phyloP scores from a whole-genome alignment of 2,113 vertebrate genomes.

The Nematolebias whitei region DNA sequence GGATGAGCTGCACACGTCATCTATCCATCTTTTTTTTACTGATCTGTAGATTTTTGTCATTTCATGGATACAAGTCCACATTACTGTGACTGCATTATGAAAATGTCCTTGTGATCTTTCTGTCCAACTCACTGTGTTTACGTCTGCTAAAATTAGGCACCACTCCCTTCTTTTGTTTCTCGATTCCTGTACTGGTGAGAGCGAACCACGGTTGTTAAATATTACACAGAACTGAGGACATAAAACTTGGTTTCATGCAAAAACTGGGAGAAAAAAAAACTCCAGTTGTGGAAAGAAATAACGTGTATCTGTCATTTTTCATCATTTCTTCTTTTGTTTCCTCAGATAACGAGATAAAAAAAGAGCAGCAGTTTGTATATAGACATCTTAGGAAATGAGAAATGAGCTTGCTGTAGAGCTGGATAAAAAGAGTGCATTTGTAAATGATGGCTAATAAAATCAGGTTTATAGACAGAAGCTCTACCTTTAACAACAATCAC shows the following conservation, averaged over 20 bases:
- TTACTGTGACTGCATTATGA: not conserved
- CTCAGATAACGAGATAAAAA: constrained; percentile 35
- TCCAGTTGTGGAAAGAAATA: too few relatives aligned
- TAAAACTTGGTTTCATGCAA: too few relatives aligned
- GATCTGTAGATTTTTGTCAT: constrained; percentile 3
- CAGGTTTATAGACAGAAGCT: constrained; percentile 27
- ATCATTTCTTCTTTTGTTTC: constrained; percentile 9
- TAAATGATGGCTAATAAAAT: too few relatives aligned
- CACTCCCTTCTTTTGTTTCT: not conserved
- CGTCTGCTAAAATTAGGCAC: not conserved
- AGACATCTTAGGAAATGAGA: constrained; percentile 29
- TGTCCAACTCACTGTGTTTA: not conserved
- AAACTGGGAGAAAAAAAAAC: not conserved
- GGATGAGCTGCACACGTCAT: constrained; percentile 34
- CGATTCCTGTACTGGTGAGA: not conserved
- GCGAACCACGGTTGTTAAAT: not conserved
- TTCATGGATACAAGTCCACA: constrained; percentile 17
- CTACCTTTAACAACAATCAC: constrained; percentile 9
- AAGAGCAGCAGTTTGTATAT: constrained; percentile 8
- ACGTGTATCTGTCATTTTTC: not conserved
- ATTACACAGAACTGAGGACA: not conserved
- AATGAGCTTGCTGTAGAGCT: constrained; percentile 34
- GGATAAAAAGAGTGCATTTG: too few relatives aligned
- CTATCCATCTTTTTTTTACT: constrained; percentile 20
- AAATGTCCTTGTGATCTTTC: constrained; percentile 9